A percentile compares a stretch with the other conserved stretches of the same genome.
Conservation (phyloP, 2,888 invertebrate species). For the Aspidapion aeneum region DNA sequence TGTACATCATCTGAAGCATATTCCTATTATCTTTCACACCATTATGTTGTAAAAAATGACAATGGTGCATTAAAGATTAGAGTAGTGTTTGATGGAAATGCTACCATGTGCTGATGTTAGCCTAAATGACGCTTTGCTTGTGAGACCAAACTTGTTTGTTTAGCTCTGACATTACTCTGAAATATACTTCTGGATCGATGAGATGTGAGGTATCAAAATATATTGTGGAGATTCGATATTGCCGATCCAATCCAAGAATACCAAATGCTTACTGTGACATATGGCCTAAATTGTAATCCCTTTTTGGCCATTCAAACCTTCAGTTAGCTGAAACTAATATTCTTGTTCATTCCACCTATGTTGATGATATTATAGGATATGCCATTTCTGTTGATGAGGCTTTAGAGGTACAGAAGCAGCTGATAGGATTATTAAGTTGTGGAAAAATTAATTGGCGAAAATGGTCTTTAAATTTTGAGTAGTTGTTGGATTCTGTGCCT, state of each 20-base stretch:
- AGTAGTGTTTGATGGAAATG: too few species aligned
- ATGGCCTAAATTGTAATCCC: conserved; percentile 2
- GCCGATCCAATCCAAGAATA: background rate
- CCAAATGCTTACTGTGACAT: background rate
- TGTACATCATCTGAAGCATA: too few species aligned
- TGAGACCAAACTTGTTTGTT: too few species aligned
- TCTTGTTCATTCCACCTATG: background rate
- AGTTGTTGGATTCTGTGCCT: too few species aligned
- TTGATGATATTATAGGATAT: background rate
- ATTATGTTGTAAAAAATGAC: too few species aligned
- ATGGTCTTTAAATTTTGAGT: background rate
- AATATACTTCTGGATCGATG: too few species aligned
- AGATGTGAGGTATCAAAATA: background rate
- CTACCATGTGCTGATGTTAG: too few species aligned
- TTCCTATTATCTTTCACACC: too few species aligned
- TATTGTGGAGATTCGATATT: background rate
- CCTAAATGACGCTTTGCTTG: too few species aligned
- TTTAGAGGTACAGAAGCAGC: background rate
- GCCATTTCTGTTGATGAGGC: background rate
- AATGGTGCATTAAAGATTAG: too few species aligned
- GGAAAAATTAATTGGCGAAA: background rate
- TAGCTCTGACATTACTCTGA: too few species aligned
- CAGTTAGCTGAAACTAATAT: background rate
- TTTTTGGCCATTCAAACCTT: background rate
- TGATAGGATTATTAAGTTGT: background rate